Percentiles rank a stretch among this genome's conserved stretches.
Evolutionary conservation across 2,797 vertebrate genomes (phyloP).

Genomic region (Pantherophis vulpinus): DNA sequence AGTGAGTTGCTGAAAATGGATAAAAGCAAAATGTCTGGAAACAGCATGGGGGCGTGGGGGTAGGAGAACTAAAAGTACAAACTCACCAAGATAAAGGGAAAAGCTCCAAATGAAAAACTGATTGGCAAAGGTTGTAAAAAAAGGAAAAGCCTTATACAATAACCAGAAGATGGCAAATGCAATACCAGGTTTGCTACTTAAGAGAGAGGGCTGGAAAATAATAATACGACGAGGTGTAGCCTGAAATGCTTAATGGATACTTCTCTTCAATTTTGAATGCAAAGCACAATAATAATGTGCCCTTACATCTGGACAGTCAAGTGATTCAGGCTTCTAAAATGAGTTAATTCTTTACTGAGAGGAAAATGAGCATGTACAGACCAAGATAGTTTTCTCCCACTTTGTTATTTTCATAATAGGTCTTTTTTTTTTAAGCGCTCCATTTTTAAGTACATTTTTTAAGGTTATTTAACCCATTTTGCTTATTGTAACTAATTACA

Average conservation of each 20-base stretch:
- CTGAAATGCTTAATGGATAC: constrained; percentile 67
- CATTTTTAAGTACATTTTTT: background rate
- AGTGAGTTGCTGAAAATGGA: constrained; percentile 52
- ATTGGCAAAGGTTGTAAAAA: constrained; percentile 57
- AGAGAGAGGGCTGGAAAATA: constrained; percentile 52
- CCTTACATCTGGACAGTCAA: constrained; percentile 49
- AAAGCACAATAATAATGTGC: constrained; percentile 54
- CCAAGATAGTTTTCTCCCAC: background rate
- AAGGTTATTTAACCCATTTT: background rate
- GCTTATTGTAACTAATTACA: background rate
- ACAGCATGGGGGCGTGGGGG: constrained; percentile 34
- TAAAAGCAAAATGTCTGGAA: constrained; percentile 43
- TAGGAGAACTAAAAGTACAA: constrained; percentile 47
- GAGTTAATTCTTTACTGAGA: constrained; percentile 51
- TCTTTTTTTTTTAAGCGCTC: background rate
- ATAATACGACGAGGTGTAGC: constrained; percentile 45
- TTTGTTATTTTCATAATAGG: background rate
- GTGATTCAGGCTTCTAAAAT: constrained; percentile 39
- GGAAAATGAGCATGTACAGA: constrained; percentile 16
- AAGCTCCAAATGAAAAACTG: constrained; percentile 58
- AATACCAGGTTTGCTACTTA: constrained; percentile 59
- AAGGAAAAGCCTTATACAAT: constrained; percentile 60
- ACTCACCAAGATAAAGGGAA: constrained; percentile 49
- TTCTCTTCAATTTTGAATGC: constrained; percentile 65
- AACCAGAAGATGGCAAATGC: constrained; percentile 61